Conservation (phyloP, 2,113 vertebrate genomes). For the Vulpes ferrilata region DNA sequence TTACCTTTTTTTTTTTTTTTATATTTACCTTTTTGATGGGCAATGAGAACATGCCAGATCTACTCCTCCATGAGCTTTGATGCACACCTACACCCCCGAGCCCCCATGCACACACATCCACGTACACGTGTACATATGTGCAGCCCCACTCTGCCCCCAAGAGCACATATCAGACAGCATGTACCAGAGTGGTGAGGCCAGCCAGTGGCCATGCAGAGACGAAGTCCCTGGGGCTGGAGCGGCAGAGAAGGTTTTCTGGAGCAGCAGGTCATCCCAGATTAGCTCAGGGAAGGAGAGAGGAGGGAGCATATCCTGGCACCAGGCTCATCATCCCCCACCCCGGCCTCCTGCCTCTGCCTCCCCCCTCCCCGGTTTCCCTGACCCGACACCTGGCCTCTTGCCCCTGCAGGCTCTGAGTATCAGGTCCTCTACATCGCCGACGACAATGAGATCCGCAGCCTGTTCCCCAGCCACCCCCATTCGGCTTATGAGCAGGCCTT, state of each 20-base stretch:
- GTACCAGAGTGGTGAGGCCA: background rate
- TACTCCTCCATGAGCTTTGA: background rate
- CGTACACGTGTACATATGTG: background rate
- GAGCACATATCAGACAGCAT: background rate
- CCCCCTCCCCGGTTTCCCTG: background rate
- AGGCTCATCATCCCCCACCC: background rate
- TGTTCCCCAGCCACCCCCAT: constrained; percentile 96
- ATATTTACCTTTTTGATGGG: background rate
- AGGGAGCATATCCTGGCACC: background rate
- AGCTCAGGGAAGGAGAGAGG: background rate
- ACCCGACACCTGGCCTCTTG: background rate
- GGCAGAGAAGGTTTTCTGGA: background rate
- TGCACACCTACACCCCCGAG: background rate
- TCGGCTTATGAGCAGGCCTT: constrained; percentile 97
- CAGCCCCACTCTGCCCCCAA: accelerated
- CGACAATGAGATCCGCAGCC: constrained; percentile 98
- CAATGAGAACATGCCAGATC: background rate
- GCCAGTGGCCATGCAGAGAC: background rate
- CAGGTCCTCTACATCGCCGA: constrained; percentile 97
- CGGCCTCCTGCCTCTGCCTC: background rate
- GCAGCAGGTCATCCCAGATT: background rate
- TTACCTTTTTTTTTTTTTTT: background rate
- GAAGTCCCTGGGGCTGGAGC: background rate
- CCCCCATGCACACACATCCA: no score
- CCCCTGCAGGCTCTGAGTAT: constrained; percentile 88